Percentiles rank a stretch among this genome's conserved stretches.
Conservation (phyloP, 2,113 vertebrate genomes). For the Pygoscelis adeliae region DNA sequence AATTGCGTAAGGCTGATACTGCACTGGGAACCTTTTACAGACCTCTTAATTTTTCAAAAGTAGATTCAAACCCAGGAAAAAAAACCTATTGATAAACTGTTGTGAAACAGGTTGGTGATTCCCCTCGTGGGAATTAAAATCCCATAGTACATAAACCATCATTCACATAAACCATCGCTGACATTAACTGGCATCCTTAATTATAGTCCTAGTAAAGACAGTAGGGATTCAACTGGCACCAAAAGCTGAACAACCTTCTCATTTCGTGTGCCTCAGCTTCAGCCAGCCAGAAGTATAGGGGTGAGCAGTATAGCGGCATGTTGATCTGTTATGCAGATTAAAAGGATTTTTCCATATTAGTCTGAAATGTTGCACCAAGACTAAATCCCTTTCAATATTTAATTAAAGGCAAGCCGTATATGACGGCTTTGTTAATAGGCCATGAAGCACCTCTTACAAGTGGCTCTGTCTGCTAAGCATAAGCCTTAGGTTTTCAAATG, state of each 20-base stretch:
- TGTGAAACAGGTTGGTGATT: background rate
- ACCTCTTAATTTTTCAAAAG: background rate
- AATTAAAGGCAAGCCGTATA: background rate
- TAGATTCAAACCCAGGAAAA: background rate
- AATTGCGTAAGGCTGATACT: background rate
- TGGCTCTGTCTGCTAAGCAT: background rate
- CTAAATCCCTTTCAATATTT: constrained; percentile 11
- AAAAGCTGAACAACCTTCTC: background rate
- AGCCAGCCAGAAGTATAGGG: background rate
- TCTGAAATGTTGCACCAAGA: background rate
- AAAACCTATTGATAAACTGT: background rate
- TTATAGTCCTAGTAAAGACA: background rate
- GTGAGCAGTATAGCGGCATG: background rate
- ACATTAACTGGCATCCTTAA: background rate
- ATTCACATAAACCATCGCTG: background rate
- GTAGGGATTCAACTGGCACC: background rate
- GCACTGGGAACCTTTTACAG: background rate
- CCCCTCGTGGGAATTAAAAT: background rate
- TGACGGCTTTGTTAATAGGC: constrained; percentile 9
- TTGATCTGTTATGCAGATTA: background rate
- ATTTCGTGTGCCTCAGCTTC: background rate
- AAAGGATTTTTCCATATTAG: constrained; percentile 9
- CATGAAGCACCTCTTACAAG: background rate
- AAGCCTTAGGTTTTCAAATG: background rate
- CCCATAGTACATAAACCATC: background rate